Base-by-base conservation (phyloP, 2,888 invertebrate genomes). In the Dorcus hopei region DNA sequence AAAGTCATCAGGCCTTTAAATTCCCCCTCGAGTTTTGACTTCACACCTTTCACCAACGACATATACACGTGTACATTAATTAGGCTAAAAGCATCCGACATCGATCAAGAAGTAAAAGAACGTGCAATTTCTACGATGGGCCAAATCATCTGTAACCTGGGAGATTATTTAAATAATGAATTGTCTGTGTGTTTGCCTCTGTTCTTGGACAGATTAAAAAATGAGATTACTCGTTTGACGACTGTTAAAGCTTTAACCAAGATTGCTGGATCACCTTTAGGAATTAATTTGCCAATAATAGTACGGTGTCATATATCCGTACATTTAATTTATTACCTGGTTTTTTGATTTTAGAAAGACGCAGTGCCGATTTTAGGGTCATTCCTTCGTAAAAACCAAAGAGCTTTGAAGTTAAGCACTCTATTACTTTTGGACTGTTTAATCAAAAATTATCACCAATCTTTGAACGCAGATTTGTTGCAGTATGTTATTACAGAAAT, bases 21-120 rank as follows among this genome's bases (percentile, higher is more conserved):
- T 87, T 73, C 61, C 54, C 64, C 72, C 61, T 79, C 83, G 2
- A 82, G 83, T 42, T 85, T 91, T 67, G 90, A 94, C 76, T 88
- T 93, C 65, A 83, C 85, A 3, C 87, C 88, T n/a, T 91, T 90
- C 76, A 88, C 93, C 19, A 84, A 84, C 9, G 87, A 88, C 57
- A 87, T 93, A 74, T 97, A 97, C 78, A 83, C 86, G 59, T 93
- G 93, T 70, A 94, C 95, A 0, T 79, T 96, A 67, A 85, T 89
- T 59, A 86, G 96, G 58, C 82, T 99, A 41, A 90, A 90, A 70
- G 94, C 97, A 38, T 92, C 97, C 0, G 98, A 99, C 76, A 96
- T 98, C 73, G 99, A 99, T 81, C 98, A 99, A 77, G 99, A 99
- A 80, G 98, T 99, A 0, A 98, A 99, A 78, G 99, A 99, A 75